Percentiles rank a stretch among this genome's conserved stretches.
phyloP scores from a whole-genome alignment of 2,113 vertebrate species.

The Sialia sialis region DNA sequence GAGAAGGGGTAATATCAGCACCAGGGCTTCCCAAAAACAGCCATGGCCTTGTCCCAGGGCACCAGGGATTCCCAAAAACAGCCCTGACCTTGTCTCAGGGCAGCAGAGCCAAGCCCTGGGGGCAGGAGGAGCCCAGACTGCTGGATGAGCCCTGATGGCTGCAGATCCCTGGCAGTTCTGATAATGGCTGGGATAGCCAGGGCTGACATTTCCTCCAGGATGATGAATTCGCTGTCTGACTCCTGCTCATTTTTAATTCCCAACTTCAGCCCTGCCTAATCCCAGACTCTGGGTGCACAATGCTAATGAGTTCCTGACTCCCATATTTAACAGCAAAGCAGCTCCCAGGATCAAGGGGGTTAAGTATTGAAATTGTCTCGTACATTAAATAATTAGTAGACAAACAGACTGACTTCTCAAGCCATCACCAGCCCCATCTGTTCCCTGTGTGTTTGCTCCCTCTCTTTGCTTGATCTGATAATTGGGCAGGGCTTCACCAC shows the following conservation, averaged over 20 bases:
- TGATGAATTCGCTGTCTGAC: constrained; percentile 56
- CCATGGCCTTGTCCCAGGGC: background rate
- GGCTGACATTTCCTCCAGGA: constrained; percentile 14
- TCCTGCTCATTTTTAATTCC: constrained; percentile 60
- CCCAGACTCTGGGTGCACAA: background rate
- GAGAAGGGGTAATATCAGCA: too few species aligned
- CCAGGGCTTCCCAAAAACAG: too few species aligned
- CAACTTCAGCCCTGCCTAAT: background rate
- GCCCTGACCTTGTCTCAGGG: background rate
- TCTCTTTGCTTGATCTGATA: constrained; percentile 33
- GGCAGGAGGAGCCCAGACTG: background rate
- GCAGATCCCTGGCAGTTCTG: constrained; percentile 23
- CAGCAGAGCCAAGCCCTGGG: rapidly evolving
- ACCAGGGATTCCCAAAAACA: background rate
- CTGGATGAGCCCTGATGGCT: background rate
- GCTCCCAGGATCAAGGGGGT: constrained; percentile 55
- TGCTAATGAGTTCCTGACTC: constrained; percentile 46
- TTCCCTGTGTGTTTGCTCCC: background rate
- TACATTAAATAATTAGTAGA: constrained; percentile 64
- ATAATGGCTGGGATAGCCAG: constrained; percentile 18
- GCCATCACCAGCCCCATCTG: constrained; percentile 33
- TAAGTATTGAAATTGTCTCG: constrained; percentile 51
- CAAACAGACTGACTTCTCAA: constrained; percentile 57
- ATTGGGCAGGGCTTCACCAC: background rate
- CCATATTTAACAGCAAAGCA: constrained; percentile 10